A percentile compares a stretch with the other conserved stretches of the same genome.
Evolutionary conservation across 35 echinoderm and acorn worm genomes (phyloP).

Genomic region (Ophiothrix spiculata): DNA sequence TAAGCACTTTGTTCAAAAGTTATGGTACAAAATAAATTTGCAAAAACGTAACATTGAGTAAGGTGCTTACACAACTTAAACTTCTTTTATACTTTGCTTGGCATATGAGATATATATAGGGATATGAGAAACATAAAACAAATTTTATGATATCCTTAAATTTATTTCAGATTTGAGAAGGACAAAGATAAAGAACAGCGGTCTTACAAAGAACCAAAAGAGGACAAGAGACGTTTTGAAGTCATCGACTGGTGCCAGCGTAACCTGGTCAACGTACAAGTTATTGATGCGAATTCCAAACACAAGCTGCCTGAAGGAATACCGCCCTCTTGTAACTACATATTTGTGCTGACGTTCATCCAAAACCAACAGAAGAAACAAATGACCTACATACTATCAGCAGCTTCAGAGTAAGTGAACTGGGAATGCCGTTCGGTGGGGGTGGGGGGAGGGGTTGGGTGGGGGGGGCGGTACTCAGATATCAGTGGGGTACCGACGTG

Average conservation of each 20-base stretch:
- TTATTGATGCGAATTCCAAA: conserved; percentile 20
- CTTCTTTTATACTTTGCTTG: too few species aligned
- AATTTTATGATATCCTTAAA: too few species aligned
- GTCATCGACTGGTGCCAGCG: conserved; percentile 69
- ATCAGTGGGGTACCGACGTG: too few species aligned
- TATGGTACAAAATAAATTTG: too few species aligned
- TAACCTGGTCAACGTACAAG: conserved; percentile 38
- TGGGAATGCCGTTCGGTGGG: too few species aligned
- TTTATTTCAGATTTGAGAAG: neutral
- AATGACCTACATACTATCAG: conserved; percentile 44
- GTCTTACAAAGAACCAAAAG: neutral
- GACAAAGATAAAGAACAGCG: neutral
- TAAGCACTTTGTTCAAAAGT: too few species aligned
- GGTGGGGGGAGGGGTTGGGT: too few species aligned
- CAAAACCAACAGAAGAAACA: conserved; percentile 61
- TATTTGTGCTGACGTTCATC: conserved; percentile 56
- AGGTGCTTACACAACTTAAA: too few species aligned
- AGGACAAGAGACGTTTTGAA: conserved; percentile 49
- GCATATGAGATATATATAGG: too few species aligned
- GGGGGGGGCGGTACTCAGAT: too few species aligned
- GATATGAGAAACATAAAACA: too few species aligned
- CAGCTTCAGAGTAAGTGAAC: conserved; percentile 66
- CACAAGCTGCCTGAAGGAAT: conserved; percentile 43
- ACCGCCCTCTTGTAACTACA: conserved; percentile 43
- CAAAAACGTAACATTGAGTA: too few species aligned